These are phyloP conservation scores for Aphrophora alni DNA, from an alignment of 2,888 invertebrate genomes.

Conservation along the genomic window DNA sequence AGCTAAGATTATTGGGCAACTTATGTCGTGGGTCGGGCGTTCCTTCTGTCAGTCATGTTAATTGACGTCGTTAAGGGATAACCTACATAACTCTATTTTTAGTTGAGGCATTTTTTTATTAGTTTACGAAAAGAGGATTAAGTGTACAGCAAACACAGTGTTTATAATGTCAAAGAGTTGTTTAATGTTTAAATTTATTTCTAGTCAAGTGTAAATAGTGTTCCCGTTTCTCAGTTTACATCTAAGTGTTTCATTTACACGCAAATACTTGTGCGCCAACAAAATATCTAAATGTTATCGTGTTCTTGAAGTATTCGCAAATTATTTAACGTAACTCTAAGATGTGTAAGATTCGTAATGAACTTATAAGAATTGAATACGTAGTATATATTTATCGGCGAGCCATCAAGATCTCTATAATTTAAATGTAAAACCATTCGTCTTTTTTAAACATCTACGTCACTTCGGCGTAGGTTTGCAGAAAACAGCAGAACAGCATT, in stretches of 20 bases:
- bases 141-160: neutral
- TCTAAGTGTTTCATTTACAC: neutral
- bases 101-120: neutral
- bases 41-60: neutral
- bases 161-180: neutral
- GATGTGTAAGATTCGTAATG: too few relatives aligned
- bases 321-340: too few relatives aligned
- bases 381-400: too few relatives aligned
- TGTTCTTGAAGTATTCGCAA: too few relatives aligned
- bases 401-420: too few relatives aligned
- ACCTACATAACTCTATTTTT: conserved; percentile 1
- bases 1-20: too few relatives aligned
- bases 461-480: too few relatives aligned
- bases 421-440: too few relatives aligned
- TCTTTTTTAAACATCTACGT: too few relatives aligned
- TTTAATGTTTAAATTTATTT: neutral
- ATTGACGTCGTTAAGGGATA: neutral
- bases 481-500: too few relatives aligned
- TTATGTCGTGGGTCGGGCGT: too few relatives aligned
- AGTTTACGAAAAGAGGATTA: neutral
- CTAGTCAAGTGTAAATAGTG: neutral
- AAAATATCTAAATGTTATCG: neutral
- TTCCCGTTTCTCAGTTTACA: neutral
- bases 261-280: neutral
- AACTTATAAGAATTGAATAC: too few relatives aligned